phyloP scores from a whole-genome alignment of 2,888 invertebrate species.

The Xylota segnis region DNA sequence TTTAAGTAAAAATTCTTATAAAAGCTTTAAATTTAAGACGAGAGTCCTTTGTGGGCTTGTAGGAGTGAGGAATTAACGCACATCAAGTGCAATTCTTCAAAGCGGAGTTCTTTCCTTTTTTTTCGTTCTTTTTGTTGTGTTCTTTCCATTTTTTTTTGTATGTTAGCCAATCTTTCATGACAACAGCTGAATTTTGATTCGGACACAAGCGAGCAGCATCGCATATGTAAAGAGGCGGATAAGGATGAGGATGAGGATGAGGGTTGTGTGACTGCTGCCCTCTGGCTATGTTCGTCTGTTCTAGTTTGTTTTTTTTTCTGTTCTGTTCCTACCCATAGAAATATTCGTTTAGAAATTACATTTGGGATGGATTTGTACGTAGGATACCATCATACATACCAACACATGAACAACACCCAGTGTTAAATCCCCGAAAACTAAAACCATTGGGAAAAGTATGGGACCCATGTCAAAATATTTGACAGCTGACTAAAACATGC shows the following conservation, averaged over 20 bases:
- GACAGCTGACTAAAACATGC: slow-evolving; percentile 85
- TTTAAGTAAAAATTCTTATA: slow-evolving; percentile 29
- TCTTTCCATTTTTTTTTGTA: slow-evolving; percentile 34
- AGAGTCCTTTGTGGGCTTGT: slow-evolving; percentile 21
- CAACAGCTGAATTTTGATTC: slow-evolving; percentile 77
- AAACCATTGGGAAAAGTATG: slow-evolving; percentile 77
- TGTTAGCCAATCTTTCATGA: slow-evolving; percentile 74
- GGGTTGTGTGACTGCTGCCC: slow-evolving; percentile 71
- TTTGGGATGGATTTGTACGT: slow-evolving; percentile 66
- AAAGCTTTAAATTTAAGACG: slow-evolving; percentile 30
- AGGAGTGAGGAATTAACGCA: slow-evolving; percentile 62
- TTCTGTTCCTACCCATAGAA: slow-evolving; percentile 42
- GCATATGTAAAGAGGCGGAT: slow-evolving; percentile 69
- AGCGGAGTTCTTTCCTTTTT: slow-evolving; percentile 32
- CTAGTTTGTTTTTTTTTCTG: slow-evolving; percentile 17
- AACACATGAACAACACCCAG: slow-evolving; percentile 58
- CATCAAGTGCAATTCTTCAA: slow-evolving; percentile 66
- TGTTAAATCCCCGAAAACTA: slow-evolving; percentile 76
- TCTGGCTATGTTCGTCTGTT: slow-evolving; percentile 68
- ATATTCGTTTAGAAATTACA: slow-evolving; percentile 69
- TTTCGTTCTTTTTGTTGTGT: slow-evolving; percentile 33
- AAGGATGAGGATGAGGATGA: slow-evolving; percentile 37
- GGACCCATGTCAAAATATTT: slow-evolving; percentile 85
- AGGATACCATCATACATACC: slow-evolving; percentile 17
- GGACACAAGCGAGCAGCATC: slow-evolving; percentile 66